Percentiles rank a stretch among this genome's conserved stretches.
Evolutionary conservation across 2,113 vertebrate genomes (phyloP).

Genomic region (Campylorhamphus procurvoides): DNA sequence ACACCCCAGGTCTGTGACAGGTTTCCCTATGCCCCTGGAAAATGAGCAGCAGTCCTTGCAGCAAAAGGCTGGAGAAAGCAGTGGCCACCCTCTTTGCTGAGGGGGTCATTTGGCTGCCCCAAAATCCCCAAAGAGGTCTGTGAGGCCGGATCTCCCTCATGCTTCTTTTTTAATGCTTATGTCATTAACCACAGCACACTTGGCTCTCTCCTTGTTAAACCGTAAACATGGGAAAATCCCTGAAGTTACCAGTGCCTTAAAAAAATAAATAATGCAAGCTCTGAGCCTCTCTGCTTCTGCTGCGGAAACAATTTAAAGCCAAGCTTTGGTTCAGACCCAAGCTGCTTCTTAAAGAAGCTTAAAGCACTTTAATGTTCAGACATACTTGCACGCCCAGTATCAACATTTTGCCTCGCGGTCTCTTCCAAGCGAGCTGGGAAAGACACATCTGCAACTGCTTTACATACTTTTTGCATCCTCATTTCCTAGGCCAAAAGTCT

Average conservation of each 20-base stretch:
- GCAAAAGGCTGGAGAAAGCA: not conserved
- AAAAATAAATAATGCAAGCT: conserved; percentile 3
- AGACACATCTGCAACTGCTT: conserved; percentile 39
- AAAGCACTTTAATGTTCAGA: conserved; percentile 8
- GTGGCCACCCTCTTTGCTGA: not conserved
- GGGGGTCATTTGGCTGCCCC: not conserved
- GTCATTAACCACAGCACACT: not conserved
- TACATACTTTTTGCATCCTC: conserved; percentile 9
- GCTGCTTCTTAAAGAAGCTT: conserved; percentile 14
- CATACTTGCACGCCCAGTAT: not conserved
- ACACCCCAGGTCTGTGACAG: fast-evolving
- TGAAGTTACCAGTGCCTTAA: conserved; percentile 2
- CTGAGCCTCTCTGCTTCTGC: conserved; percentile 2
- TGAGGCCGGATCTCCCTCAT: not conserved
- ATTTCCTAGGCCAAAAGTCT: conserved; percentile 40
- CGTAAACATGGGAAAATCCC: conserved; percentile 35
- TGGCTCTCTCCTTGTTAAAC: conserved; percentile 1
- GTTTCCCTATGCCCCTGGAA: not conserved
- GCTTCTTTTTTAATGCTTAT: not conserved
- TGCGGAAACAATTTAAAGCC: not conserved
- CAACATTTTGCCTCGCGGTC: not conserved
- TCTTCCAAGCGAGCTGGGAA: not conserved
- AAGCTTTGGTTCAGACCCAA: conserved; percentile 4
- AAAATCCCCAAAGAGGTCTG: not conserved
- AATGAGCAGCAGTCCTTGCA: fast-evolving